A percentile compares a stretch with the other conserved stretches of the same genome.
Conservation (phyloP, 2,888 invertebrate genomes). For the Agonopterix arenella region DNA sequence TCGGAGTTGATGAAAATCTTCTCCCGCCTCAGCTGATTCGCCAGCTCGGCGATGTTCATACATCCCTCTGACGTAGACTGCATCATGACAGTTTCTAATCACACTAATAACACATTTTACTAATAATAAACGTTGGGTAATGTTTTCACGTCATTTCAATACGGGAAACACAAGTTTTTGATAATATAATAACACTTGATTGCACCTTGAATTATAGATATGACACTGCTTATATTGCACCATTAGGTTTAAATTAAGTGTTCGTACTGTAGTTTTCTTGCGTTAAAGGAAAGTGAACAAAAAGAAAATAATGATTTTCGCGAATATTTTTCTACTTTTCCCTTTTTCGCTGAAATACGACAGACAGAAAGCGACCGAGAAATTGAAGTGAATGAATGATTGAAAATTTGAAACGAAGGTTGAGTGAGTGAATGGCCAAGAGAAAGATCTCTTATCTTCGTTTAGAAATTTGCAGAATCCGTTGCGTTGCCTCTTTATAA, state of each 20-base stretch:
- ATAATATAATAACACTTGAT: slow-evolving; percentile 15
- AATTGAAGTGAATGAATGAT: neutral
- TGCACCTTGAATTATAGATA: neutral
- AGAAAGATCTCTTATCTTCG: no score
- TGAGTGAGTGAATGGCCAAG: slow-evolving; percentile 22
- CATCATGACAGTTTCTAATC: slow-evolving; percentile 49
- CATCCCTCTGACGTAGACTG: slow-evolving; percentile 67
- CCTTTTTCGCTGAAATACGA: neutral
- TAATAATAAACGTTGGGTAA: slow-evolving; percentile 18
- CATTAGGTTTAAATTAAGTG: neutral
- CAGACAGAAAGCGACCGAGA: neutral
- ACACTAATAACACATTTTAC: slow-evolving; percentile 34
- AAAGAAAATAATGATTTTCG: neutral
- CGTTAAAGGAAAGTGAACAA: neutral
- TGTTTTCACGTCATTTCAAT: slow-evolving; percentile 41
- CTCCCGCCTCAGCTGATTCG: slow-evolving; percentile 86
- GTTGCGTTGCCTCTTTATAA: no score
- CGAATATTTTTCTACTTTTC: neutral
- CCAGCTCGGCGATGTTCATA: slow-evolving; percentile 69
- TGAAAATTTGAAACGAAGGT: slow-evolving; percentile 27
- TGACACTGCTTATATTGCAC: neutral
- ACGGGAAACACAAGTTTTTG: slow-evolving; percentile 32
- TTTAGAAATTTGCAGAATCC: no score
- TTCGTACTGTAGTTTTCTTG: neutral
- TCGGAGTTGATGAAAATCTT: slow-evolving; percentile 92